Percentiles rank a stretch among this genome's conserved stretches.
phyloP scores from a whole-genome alignment of 2,888 invertebrate species.

The Meta bourneti region DNA sequence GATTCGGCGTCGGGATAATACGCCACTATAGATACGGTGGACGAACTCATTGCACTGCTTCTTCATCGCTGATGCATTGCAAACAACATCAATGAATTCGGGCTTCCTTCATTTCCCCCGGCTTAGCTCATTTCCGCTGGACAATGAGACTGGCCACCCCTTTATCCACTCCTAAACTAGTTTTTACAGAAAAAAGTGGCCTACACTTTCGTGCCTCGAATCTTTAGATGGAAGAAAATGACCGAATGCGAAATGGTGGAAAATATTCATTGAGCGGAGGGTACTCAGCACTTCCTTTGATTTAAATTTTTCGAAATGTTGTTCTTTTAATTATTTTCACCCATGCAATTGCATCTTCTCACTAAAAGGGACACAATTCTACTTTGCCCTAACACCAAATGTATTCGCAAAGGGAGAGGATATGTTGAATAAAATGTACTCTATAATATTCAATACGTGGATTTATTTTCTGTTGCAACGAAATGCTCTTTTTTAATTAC shows the following conservation, averaged over 20 bases:
- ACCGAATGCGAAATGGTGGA: background rate
- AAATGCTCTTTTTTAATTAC: no score
- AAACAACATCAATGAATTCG: background rate
- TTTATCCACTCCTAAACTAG: constrained; percentile 59
- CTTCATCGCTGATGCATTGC: constrained; percentile 61
- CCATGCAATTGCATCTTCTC: no score
- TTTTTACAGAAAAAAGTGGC: constrained; percentile 8
- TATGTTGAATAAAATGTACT: no score
- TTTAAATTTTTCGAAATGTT: no score
- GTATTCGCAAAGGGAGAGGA: no score
- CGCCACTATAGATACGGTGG: constrained; percentile 39
- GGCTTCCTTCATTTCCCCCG: constrained; percentile 30
- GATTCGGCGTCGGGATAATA: constrained; percentile 10
- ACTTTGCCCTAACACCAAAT: no score
- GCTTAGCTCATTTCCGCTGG: constrained; percentile 59
- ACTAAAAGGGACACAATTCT: no score
- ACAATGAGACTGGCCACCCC: constrained; percentile 62
- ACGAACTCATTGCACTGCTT: constrained; percentile 32
- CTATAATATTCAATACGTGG: no score
- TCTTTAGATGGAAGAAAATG: background rate
- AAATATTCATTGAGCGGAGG: background rate
- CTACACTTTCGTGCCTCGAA: constrained; percentile 14
- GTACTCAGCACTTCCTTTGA: no score
- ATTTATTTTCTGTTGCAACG: no score
- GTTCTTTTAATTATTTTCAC: no score